Conservation (phyloP, 1,140 invertebrate genomes). For the Megalopta genalis region DNA sequence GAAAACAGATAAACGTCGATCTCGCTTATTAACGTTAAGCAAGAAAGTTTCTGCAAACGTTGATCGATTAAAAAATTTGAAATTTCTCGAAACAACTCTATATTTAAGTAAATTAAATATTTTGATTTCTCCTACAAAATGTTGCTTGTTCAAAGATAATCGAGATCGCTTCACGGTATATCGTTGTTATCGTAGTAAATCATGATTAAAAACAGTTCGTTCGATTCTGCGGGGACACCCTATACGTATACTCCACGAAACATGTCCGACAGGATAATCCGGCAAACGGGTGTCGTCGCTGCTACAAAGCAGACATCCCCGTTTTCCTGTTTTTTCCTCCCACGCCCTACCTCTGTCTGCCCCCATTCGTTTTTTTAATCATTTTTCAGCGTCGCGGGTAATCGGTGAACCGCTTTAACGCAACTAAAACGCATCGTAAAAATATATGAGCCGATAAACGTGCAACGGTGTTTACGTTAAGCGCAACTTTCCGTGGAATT, state of each 20-base stretch:
- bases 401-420: constrained; percentile 17
- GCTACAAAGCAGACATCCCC: not conserved
- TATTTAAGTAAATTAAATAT: no score
- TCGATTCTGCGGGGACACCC: not conserved
- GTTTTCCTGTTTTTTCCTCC: not conserved
- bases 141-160: no score
- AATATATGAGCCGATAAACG: constrained; percentile 25
- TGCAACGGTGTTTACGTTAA: not conserved
- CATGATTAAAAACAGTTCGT: not conserved
- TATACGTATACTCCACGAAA: not conserved
- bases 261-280: not conserved
- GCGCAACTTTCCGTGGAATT: constrained; percentile 1
- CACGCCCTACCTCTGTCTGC: no score
- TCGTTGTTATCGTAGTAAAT: no score
- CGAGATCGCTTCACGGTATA: no score
- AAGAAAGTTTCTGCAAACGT: no score
- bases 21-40: no score
- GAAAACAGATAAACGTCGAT: no score
- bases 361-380: not conserved
- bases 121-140: no score
- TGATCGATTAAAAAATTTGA: no score
- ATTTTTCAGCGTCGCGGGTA: not conserved
- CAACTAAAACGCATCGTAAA: constrained; percentile 18
- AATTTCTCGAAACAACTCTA: no score
- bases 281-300: not conserved